These are phyloP conservation scores for Cydia strobilella DNA, from an alignment of 1,140 invertebrate genomes.

Conservation along the genomic window DNA sequence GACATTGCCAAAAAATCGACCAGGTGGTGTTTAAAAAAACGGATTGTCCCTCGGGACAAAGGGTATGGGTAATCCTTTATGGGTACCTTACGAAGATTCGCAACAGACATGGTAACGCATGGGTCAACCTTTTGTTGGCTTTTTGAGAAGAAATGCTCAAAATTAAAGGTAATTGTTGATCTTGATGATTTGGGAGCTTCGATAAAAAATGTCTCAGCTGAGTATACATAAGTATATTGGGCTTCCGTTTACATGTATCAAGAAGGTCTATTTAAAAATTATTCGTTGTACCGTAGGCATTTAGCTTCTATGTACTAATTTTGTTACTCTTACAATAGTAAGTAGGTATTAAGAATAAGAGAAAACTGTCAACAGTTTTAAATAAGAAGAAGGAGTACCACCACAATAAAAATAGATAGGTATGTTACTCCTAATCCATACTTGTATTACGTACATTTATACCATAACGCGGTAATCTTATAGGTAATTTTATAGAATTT, in stretches of 20 bases:
- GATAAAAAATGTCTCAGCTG: constrained; percentile 23
- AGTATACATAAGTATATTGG: neutral
- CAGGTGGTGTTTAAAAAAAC: constrained; percentile 63
- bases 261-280: neutral
- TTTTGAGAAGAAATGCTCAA: constrained; percentile 36
- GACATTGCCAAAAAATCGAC: constrained; percentile 64
- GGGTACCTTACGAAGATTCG: constrained; percentile 55
- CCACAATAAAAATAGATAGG: too few relatives aligned
- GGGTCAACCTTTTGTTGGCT: constrained; percentile 53
- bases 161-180: constrained; percentile 48
- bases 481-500: too few relatives aligned
- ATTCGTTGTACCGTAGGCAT: too few relatives aligned
- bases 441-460: too few relatives aligned
- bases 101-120: constrained; percentile 62
- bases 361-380: too few relatives aligned
- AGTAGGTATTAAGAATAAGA: too few relatives aligned
- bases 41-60: constrained; percentile 50
- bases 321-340: too few relatives aligned
- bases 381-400: too few relatives aligned
- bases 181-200: constrained; percentile 38
- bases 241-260: constrained; percentile 5
- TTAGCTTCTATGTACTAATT: too few relatives aligned
- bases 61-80: constrained; percentile 65
- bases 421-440: too few relatives aligned
- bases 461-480: too few relatives aligned